Base-by-base conservation (phyloP, 2,113 vertebrate species). In the Megalops atlanticus region DNA sequence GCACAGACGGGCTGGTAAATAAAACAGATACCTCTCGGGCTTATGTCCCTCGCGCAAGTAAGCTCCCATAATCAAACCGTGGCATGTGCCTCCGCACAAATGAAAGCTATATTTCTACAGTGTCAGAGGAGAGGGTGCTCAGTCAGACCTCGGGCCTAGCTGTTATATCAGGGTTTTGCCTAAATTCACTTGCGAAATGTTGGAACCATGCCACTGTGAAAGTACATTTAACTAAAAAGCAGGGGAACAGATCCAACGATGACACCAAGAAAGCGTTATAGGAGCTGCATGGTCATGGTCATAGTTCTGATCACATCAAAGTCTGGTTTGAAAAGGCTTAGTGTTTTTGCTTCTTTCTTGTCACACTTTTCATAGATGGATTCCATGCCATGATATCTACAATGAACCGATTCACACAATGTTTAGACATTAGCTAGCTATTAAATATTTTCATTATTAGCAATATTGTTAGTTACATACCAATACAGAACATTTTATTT, bases 131-230 rank as follows among this genome's bases (percentile, higher is more conserved):
- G 35, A 24, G 5, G 68, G 8, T 1, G 21, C 38, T 52, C 27
- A 64, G 79, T 7, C 41, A 58, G 12, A 45, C 6, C 36, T 10
- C n/a, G 14, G 72, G n/a, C 58, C 33, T 0, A 68, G 27, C 8
- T 45, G 38, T 82, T 39, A 84, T 80, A 91, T 84, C 83, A 91
- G 89, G 84, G 90, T 89, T 93, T 94, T 91, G 92, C 90, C 93
- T 93, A 88, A n/a, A 89, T 73, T 82, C 92, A 93, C 94, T 91
- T 92, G 89, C 86, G 86, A 47, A 87, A 87, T 90, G 93, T 94
- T 92, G 91, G 91, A 39, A 7, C 24, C 18, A 24, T 39, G 40
- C 39, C 38, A n/a, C 24, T 27, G 8, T 27, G 41, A 43, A 36
- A n/a, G 4, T 43, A 10, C 15, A 24, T 74, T 74, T 74, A n/a